A percentile compares a stretch with the other conserved stretches of the same genome.
These are phyloP conservation scores for Excalfactoria chinensis DNA, from an alignment of 2,113 vertebrate genomes.

Conservation along the genomic window DNA sequence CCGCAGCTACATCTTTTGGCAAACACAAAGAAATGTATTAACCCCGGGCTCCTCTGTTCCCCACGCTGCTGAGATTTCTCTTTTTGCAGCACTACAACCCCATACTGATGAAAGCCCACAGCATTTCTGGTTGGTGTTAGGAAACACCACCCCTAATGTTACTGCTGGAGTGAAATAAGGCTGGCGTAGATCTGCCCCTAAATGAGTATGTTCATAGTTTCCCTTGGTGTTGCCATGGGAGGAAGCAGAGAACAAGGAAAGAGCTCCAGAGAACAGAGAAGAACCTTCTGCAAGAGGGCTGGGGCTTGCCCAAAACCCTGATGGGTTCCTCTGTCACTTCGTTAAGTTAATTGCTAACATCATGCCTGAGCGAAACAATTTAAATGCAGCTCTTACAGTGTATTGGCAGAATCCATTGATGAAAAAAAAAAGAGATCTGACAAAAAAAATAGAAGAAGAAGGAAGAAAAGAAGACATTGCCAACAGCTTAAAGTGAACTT, in stretches of 20 bases:
- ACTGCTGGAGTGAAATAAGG: neutral
- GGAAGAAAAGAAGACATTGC: neutral
- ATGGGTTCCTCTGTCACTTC: slow-evolving; percentile 49
- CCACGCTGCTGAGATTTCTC: neutral
- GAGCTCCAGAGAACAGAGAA: neutral
- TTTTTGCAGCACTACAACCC: neutral
- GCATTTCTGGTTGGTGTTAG: neutral
- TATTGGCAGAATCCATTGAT: slow-evolving; percentile 33
- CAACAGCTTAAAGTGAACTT: slow-evolving; percentile 39
- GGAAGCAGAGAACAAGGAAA: slow-evolving; percentile 3
- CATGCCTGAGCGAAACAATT: slow-evolving; percentile 26
- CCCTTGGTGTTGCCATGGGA: neutral
- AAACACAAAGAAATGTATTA: neutral
- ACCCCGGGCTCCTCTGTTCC: neutral
- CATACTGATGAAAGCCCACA: neutral
- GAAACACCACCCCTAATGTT: neutral
- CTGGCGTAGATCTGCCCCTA: neutral
- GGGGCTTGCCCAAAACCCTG: neutral
- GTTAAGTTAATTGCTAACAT: slow-evolving; percentile 47
- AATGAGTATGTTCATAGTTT: neutral
- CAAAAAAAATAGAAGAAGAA: neutral
- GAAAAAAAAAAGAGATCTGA: neutral
- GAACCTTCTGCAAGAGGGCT: slow-evolving; percentile 49
- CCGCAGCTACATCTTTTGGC: neutral
- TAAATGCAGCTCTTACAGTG: slow-evolving; percentile 25